Evolutionary conservation across 2,113 vertebrate genomes (phyloP).

Genomic region (Ariopsis seemanni): DNA sequence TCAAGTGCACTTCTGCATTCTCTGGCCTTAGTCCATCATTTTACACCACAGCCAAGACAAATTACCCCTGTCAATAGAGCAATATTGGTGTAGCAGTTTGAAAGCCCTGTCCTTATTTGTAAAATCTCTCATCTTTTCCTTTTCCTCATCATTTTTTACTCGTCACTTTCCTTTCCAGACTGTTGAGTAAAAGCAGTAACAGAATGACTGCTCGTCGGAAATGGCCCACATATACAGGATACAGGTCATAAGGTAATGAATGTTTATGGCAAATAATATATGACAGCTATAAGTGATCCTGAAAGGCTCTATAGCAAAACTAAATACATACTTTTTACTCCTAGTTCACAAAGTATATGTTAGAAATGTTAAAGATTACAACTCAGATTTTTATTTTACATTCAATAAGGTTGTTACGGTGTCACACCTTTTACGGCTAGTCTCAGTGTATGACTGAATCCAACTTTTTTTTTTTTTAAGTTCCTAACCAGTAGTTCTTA

Average conservation of each 20-base stretch:
- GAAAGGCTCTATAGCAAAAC: background rate
- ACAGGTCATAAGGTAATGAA: background rate
- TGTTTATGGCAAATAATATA: background rate
- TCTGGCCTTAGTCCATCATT: background rate
- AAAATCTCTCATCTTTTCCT: slow-evolving; percentile 14
- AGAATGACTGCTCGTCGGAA: background rate
- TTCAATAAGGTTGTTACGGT: background rate
- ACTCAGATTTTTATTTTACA: background rate
- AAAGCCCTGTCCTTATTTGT: slow-evolving; percentile 14
- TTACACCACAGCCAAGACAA: slow-evolving; percentile 1
- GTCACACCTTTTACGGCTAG: background rate
- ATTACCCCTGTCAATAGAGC: slow-evolving; percentile 26
- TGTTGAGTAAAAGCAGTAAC: background rate
- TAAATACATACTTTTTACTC: background rate
- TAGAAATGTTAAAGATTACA: background rate
- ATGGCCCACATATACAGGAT: background rate
- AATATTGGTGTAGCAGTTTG: background rate
- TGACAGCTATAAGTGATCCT: background rate
- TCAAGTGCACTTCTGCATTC: background rate
- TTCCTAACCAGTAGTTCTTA: background rate
- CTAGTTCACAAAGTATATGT: background rate
- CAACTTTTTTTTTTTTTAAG: background rate
- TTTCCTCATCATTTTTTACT: background rate
- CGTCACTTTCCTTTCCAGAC: background rate
- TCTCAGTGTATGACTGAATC: background rate